These are phyloP conservation scores for Holcopasites calliopsidis DNA, from an alignment of 1,140 invertebrate species.

Conservation along the genomic window DNA sequence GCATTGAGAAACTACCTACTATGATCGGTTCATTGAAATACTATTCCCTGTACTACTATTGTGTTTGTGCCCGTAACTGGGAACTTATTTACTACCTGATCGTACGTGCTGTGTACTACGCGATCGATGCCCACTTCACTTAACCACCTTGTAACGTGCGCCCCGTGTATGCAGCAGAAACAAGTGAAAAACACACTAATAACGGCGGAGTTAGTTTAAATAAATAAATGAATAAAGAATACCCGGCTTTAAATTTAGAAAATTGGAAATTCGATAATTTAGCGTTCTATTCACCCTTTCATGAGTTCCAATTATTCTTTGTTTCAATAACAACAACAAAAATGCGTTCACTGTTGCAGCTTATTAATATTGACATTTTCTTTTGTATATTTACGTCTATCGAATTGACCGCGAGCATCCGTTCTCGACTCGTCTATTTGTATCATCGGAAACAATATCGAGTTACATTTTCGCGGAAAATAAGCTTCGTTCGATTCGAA, in stretches of 20 bases:
- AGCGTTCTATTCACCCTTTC: too few relatives aligned
- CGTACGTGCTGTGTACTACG: not conserved
- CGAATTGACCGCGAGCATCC: not conserved
- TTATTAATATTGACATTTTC: too few relatives aligned
- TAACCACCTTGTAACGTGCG: not conserved
- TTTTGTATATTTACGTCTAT: not conserved
- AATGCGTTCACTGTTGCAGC: too few relatives aligned
- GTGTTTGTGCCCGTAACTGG: not conserved
- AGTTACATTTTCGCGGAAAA: not conserved
- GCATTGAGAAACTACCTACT: not conserved
- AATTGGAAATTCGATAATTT: too few relatives aligned
- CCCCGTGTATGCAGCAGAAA: not conserved
- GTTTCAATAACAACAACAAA: too few relatives aligned
- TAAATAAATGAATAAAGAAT: not conserved
- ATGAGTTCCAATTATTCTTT: too few relatives aligned
- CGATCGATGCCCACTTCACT: slow-evolving; percentile 19
- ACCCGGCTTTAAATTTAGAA: too few relatives aligned
- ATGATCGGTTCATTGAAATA: not conserved
- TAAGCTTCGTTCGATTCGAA: not conserved
- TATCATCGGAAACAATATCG: not conserved
- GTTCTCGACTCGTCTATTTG: not conserved
- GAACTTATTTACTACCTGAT: not conserved
- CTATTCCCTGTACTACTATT: not conserved
- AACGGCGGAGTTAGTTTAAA: not conserved
- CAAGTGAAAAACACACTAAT: not conserved